Conservation (phyloP, 2,113 vertebrate genomes). For the Desmodus rotundus region DNA sequence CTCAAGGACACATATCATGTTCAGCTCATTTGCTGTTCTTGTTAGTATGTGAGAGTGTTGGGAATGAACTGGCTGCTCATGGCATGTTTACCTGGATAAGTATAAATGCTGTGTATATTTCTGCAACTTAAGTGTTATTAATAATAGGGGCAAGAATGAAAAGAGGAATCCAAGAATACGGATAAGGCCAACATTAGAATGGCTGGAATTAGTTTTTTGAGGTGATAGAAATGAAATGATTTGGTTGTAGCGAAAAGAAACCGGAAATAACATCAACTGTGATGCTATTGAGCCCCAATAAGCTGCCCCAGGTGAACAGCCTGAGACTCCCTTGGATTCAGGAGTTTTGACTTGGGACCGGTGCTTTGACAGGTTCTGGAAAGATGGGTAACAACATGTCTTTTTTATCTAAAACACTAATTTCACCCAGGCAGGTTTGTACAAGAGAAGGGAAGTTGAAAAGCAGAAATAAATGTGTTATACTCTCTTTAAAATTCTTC, state of each 20-base stretch:
- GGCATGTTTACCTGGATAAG: background rate
- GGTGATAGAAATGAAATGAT: background rate
- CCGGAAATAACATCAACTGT: background rate
- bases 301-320: constrained; percentile 6
- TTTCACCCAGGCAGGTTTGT: constrained; percentile 40
- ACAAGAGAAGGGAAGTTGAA: background rate
- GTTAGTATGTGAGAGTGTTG: background rate
- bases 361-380: constrained; percentile 42
- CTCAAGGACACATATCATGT: background rate
- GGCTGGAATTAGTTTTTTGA: background rate
- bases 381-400: constrained; percentile 39
- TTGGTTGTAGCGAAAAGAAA: background rate
- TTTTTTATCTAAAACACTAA: constrained; percentile 12
- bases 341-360: background rate
- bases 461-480: background rate
- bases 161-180: background rate
- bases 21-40: background rate
- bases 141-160: background rate
- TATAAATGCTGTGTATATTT: background rate
- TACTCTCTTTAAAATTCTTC: background rate
- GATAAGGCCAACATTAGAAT: background rate
- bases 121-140: background rate
- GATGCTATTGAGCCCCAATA: constrained; percentile 34
- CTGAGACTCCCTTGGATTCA: background rate
- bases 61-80: background rate